Evolutionary conservation across 2,113 vertebrate species (phyloP).

Genomic region (Phylloscopus trochiloides): DNA sequence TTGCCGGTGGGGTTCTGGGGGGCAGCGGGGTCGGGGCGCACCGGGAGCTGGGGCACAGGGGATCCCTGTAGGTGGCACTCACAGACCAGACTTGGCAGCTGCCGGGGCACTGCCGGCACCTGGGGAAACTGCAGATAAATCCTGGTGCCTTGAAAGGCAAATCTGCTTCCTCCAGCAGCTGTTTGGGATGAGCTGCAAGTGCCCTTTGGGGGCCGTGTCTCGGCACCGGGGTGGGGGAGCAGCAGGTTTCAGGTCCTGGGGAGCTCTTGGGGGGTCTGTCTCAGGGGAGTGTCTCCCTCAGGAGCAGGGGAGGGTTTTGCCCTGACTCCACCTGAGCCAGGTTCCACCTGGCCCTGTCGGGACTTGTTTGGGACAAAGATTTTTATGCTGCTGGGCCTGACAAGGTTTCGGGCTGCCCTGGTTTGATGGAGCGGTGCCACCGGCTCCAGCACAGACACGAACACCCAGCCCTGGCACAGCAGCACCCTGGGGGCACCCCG

Average conservation of each 20-base stretch:
- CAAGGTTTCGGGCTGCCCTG: neutral
- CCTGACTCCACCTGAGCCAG: accelerated
- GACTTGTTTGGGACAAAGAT: neutral
- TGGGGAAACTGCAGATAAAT: neutral
- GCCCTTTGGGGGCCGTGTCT: neutral
- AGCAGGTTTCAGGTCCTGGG: neutral
- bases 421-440: neutral
- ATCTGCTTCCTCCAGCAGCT: neutral
- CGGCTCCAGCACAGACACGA: neutral
- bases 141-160: neutral
- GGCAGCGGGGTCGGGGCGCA: neutral
- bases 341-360: neutral
- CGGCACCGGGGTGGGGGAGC: accelerated
- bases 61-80: constrained; percentile 62
- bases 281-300: neutral
- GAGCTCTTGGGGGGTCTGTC: neutral
- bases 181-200: neutral
- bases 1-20: neutral
- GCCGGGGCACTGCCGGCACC: neutral
- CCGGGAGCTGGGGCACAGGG: neutral
- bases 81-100: neutral
- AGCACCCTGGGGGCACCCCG: accelerated
- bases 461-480: neutral
- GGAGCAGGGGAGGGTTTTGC: neutral
- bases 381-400: neutral